Evolutionary conservation across 2,113 vertebrate genomes (phyloP).

Genomic region (Brachypodius melanocephalos): DNA sequence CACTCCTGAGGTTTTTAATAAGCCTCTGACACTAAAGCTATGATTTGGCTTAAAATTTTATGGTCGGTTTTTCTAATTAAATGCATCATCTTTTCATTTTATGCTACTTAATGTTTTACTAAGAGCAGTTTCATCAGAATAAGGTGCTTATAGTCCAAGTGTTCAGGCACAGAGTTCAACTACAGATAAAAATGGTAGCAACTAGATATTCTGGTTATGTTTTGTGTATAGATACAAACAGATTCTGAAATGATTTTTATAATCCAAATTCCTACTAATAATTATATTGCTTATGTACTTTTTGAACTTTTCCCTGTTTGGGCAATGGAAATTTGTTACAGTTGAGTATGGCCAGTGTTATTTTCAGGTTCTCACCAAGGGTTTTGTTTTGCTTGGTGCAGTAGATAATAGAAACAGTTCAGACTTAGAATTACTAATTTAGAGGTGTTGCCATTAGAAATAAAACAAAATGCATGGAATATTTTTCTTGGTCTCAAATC

Average conservation of each 20-base stretch:
- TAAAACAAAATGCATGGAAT: background rate
- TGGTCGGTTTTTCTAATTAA: background rate
- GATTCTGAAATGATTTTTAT: background rate
- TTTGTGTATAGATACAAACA: background rate
- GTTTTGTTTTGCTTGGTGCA: conserved; percentile 8
- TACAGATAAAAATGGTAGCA: background rate
- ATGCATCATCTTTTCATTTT: background rate
- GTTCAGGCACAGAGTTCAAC: background rate
- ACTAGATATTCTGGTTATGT: background rate
- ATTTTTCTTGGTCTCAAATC: conserved; percentile 7
- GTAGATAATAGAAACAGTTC: background rate
- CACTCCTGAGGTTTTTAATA: background rate
- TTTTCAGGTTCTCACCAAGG: background rate
- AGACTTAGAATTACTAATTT: background rate
- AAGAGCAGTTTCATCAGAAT: background rate
- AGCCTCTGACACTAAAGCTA: background rate
- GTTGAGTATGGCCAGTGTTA: background rate
- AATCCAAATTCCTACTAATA: background rate
- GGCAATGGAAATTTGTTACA: background rate
- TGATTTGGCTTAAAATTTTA: background rate
- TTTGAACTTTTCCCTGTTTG: background rate
- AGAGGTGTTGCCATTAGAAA: background rate
- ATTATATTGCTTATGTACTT: background rate
- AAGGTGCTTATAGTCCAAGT: background rate
- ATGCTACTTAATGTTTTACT: background rate